Evolutionary conservation across 37 sponge, comb jelly and placozoan genomes (phyloP), one percentile per base, ranked within the genome.

Genomic region (Corticium candelabrum): DNA sequence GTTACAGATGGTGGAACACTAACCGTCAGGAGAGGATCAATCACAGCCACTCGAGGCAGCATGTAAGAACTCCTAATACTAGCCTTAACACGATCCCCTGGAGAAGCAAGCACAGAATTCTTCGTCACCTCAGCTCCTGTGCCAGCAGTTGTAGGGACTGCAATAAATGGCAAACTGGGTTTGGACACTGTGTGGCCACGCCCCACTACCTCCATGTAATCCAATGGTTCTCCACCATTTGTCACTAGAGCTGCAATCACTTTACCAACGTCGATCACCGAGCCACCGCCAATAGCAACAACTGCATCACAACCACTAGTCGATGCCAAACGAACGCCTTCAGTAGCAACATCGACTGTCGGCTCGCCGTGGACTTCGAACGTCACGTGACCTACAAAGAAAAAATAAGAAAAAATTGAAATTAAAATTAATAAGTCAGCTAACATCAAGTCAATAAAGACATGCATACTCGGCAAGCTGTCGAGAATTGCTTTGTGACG

Each of bases 301-400:
- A 70, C 73, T 29, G 29, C 33, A 34, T 70, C 31, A 34, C 73
- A 70, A 5, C 5, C 73, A 7, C 21, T 70, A 7, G 73, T 35
- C 21, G 5, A 4, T 29, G 73, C 73, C 5, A 7, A 32, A 4
- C 21, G 31, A 4, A 15, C 5, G 4, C 73, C 73, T 7, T 4
- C 35, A 7, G 73, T 70, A 5, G 73, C 73, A 7, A 34, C 36
- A 5, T 70, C 73, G 29, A 70, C 73, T 7, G 35, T 70, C 73
- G 73, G 73, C 73, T 70, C 73, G 31, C 73, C 73, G 73, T 70
- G 73, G 31, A 70, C 73, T 70, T 70, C 73, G 31, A 70, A 70
- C 36, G 21, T 15, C 35, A 29, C 36, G 35, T 29, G 73, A 15
- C 29, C 73, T 70, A 35, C 35, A 34, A 4, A 32, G 21, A 11